Base-by-base conservation (phyloP, 2,888 invertebrate species). In the Mystacides longicornis region DNA sequence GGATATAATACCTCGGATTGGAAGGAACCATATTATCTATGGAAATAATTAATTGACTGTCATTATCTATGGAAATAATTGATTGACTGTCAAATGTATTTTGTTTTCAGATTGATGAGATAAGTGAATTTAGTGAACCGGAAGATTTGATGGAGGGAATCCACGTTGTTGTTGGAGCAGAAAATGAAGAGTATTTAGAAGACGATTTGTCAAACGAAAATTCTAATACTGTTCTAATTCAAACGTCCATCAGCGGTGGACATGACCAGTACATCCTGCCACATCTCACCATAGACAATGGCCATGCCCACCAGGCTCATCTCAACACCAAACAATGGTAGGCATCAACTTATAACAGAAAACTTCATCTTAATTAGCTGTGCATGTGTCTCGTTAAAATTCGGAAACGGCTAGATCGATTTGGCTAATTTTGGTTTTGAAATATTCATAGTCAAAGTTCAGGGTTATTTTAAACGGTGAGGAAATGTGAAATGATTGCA, bases 111-210 rank as follows among this genome's bases (percentile, higher is more conserved):
- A 62, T 77, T 60, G 78, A 80, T 47, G 81, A 80, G 59, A 80
- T 85, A 65, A 82, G 82, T 60, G 91, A 91, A 69, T 91, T 91
- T 68, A 89, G 89, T 62, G 91, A 90, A 64, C 85, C 89, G 0
- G 91, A 91, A 68, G 91, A 91, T 70, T 80, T 91, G 69, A 86
- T 91, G 82, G 90, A 87, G 65, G 90, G 90, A 48, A 89, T 91
- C 64, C 81, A 88, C 63, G 86, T 86, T 63, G 83, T 87, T 14
- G 89, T 88, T 62, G 81, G 82, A 64, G 80, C 74, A 37, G 78
- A 69, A 43, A 73, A 72, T 66, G 45, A 67, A 59, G 37, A 66
- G 59, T 61, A 51, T 43, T 27, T 62, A 4, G 60, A 60, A 27
- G 62, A 60, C 23, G 59, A 59, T 18, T 21, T 60, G 2, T 60